Evolutionary conservation across 2,797 vertebrate species (phyloP).

Genomic region (Pterois miles): DNA sequence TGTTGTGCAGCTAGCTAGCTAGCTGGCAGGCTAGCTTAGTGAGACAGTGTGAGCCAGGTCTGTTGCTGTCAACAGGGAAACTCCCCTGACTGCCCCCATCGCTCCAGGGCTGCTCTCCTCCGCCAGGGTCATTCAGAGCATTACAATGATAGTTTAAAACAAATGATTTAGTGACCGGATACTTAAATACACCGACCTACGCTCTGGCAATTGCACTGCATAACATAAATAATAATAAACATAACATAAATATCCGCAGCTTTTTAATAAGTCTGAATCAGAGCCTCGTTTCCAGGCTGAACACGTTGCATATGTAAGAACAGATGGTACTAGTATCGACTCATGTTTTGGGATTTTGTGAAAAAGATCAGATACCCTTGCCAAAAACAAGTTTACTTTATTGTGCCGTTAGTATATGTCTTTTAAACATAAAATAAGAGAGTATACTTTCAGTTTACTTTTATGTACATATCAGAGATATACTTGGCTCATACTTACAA

Average conservation of each 20-base stretch:
- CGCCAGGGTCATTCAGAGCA: background rate
- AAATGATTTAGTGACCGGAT: background rate
- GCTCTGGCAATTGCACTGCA: background rate
- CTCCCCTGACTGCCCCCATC: constrained; percentile 44
- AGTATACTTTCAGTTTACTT: too few relatives aligned
- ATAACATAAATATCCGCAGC: background rate
- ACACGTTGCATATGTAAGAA: too few relatives aligned
- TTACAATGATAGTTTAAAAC: background rate
- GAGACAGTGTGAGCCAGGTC: background rate
- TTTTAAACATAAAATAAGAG: too few relatives aligned
- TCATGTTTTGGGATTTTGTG: too few relatives aligned
- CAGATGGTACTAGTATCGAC: too few relatives aligned
- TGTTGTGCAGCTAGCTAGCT: constrained; percentile 44
- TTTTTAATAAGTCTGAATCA: too few relatives aligned
- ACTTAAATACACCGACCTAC: background rate
- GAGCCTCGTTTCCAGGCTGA: too few relatives aligned
- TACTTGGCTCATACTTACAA: too few relatives aligned
- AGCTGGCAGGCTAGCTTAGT: constrained; percentile 44
- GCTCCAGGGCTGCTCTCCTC: background rate
- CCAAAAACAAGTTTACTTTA: too few relatives aligned
- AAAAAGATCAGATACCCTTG: too few relatives aligned
- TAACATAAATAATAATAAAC: background rate
- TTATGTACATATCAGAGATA: too few relatives aligned
- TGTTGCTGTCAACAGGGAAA: constrained; percentile 55
- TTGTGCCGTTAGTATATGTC: too few relatives aligned